Evolutionary conservation across 64 coral and sea anemone genomes (phyloP).

Genomic region (Stichodactyla helianthus): DNA sequence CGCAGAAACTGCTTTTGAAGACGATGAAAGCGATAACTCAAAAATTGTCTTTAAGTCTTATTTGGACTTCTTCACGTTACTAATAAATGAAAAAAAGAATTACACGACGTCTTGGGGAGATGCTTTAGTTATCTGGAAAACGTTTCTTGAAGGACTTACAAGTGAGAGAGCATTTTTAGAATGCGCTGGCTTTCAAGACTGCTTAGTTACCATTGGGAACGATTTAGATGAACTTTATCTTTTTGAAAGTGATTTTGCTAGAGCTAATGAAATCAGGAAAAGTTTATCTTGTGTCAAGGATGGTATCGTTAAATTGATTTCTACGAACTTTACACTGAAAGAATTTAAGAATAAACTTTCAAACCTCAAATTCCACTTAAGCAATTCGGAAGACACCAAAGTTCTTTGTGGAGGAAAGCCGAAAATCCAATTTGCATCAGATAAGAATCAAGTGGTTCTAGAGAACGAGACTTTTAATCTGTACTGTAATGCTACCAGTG

Average conservation of each 20-base stretch:
- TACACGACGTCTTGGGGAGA: neutral
- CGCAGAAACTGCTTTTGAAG: neutral
- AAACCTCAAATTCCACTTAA: neutral
- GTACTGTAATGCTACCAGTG: neutral
- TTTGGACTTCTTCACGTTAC: neutral
- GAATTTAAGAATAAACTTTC: neutral
- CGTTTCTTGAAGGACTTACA: neutral
- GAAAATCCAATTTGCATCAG: neutral
- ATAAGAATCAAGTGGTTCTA: neutral
- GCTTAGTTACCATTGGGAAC: neutral
- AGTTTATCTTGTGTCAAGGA: neutral
- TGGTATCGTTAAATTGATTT: neutral
- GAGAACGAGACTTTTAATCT: neutral
- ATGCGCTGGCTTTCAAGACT: neutral
- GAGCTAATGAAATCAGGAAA: neutral
- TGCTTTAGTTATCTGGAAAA: neutral
- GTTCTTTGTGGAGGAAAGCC: constrained; percentile 14
- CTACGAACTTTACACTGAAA: neutral
- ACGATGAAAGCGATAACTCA: neutral
- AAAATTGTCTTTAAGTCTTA: neutral
- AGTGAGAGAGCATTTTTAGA: neutral
- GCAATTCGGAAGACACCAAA: neutral
- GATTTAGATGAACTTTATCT: neutral
- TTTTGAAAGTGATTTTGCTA: constrained; percentile 7
- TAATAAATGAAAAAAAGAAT: neutral